Percentiles rank a stretch among this genome's conserved stretches.
phyloP scores from a whole-genome alignment of 37 sponge, comb jelly and placozoan genomes.

The Axinella damicornis region DNA sequence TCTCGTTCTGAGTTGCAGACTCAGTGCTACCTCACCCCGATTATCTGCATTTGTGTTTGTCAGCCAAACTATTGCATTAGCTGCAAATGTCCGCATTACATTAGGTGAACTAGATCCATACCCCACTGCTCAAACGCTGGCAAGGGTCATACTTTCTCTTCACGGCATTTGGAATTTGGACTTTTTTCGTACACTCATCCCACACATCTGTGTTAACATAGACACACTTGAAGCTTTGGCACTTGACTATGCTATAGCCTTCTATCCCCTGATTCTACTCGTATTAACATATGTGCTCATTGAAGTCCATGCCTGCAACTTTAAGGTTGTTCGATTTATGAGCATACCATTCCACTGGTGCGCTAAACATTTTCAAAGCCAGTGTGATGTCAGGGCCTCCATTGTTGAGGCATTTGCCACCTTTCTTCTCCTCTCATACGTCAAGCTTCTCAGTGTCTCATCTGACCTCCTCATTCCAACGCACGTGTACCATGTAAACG shows the following conservation, averaged over 20 bases:
- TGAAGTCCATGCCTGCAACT: not conserved
- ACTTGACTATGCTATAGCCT: conserved; percentile 17
- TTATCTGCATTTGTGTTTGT: conserved; percentile 61
- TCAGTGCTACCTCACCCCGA: conserved; percentile 55
- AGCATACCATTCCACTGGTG: conserved; percentile 9
- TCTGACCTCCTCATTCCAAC: conserved; percentile 34
- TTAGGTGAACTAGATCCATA: not conserved
- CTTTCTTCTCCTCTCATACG: conserved; percentile 65
- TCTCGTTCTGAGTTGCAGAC: conserved; percentile 53
- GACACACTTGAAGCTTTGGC: not conserved
- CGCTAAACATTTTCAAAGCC: conserved; percentile 4
- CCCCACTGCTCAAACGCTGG: too few relatives aligned
- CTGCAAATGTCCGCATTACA: conserved; percentile 9
- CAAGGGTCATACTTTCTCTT: not conserved
- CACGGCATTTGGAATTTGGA: conserved; percentile 51
- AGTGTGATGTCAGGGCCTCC: conserved; percentile 36
- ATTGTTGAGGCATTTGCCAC: conserved; percentile 59
- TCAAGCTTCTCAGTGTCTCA: conserved; percentile 45
- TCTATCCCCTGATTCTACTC: conserved; percentile 14
- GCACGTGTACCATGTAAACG: not conserved
- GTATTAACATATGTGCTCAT: not conserved
- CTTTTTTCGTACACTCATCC: conserved; percentile 11
- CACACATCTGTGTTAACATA: not conserved
- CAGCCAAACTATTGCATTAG: conserved; percentile 39
- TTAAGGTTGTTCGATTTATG: not conserved